These are phyloP conservation scores for Lutjanus campechanus DNA, from an alignment of 2,797 vertebrate genomes.

Conservation along the genomic window DNA sequence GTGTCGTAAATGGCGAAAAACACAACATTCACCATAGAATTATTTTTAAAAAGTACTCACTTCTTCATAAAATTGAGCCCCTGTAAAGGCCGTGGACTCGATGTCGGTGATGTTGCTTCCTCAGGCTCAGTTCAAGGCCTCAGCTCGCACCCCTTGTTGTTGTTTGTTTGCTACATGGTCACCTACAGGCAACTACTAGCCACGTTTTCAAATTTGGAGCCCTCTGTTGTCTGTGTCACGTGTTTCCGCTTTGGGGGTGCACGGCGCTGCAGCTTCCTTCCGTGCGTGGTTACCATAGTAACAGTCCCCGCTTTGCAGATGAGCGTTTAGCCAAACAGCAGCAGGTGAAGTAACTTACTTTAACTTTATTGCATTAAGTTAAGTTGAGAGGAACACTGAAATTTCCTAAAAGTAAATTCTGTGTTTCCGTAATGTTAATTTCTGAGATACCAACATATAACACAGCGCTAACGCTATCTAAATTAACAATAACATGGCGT, in stretches of 20 bases:
- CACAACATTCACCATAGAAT: not conserved
- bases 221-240: conserved; percentile 37
- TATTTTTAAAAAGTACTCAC: conserved; percentile 5
- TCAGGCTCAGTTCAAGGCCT: not conserved
- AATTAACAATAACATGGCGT: not conserved
- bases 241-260: conserved; percentile 56
- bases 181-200: rapidly evolving
- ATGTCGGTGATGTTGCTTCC: not conserved
- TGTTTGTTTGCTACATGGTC: conserved; percentile 18
- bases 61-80: not conserved
- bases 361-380: not conserved
- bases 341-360: conserved; percentile 38
- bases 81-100: not conserved
- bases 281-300: conserved; percentile 61
- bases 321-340: not conserved
- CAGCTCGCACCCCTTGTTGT: not conserved
- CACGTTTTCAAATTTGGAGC: conserved; percentile 83
- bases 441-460: not conserved
- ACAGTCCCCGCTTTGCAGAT: not conserved
- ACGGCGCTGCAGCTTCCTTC: not conserved
- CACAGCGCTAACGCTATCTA: too few relatives aligned
- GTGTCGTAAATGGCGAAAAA: not conserved
- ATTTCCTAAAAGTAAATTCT: not conserved
- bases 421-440: not conserved
- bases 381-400: not conserved